Evolutionary conservation across 2,797 vertebrate genomes (phyloP).

Genomic region (Pteronotus mesoamericanus): DNA sequence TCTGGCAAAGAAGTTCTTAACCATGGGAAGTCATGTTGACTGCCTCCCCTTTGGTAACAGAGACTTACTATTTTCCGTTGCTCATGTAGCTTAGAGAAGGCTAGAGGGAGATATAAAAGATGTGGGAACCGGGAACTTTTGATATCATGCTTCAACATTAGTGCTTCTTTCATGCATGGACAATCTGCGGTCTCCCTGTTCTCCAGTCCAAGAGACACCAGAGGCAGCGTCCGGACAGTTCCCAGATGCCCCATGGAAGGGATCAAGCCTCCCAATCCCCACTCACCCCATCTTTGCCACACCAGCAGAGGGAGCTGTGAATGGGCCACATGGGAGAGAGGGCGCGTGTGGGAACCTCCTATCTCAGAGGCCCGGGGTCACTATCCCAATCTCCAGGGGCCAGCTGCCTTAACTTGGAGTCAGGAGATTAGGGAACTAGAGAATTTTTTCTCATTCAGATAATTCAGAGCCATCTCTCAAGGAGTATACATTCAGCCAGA

Average conservation of each 20-base stretch:
- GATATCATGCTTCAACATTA: background rate
- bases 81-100: background rate
- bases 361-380: background rate
- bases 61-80: background rate
- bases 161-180: background rate
- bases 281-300: background rate
- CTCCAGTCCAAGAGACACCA: background rate
- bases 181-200: background rate
- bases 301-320: background rate
- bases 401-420: background rate
- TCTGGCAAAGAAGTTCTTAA: background rate
- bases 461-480: background rate
- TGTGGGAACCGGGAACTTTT: background rate
- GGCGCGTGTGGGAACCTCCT: background rate
- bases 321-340: accelerated
- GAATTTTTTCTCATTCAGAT: background rate
- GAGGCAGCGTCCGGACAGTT: background rate
- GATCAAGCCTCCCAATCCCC: background rate
- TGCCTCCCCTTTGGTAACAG: background rate
- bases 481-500: background rate
- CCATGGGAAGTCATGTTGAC: background rate
- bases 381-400: background rate
- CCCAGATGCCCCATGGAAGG: background rate
- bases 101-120: background rate
- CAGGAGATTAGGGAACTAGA: background rate